These are phyloP conservation scores for Chanos chanos DNA, from an alignment of 2,797 vertebrate genomes.

Conservation along the genomic window DNA sequence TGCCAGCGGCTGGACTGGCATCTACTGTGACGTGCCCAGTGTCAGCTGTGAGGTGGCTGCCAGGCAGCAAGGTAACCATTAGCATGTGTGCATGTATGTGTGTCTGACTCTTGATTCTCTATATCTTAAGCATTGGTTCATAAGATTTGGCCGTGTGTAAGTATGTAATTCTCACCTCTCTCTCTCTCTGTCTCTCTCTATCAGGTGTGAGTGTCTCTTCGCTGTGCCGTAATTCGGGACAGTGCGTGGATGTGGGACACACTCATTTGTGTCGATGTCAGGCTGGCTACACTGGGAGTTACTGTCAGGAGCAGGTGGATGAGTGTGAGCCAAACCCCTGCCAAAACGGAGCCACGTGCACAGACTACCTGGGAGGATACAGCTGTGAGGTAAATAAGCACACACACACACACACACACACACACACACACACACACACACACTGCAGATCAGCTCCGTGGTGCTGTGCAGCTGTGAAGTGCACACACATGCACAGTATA, in stretches of 20 bases:
- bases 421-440: neutral
- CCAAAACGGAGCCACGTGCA: constrained; percentile 93
- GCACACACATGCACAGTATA: neutral
- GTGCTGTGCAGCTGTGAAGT: too few relatives aligned
- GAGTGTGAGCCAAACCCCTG: constrained; percentile 94
- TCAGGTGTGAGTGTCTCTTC: constrained; percentile 77
- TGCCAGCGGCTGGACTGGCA: constrained; percentile 86
- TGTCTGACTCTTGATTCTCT: too few relatives aligned
- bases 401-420: neutral
- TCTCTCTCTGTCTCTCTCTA: neutral
- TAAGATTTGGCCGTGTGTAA: neutral
- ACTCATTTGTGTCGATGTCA: constrained; percentile 92
- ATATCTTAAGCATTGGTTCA: too few relatives aligned
- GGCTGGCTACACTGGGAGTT: constrained; percentile 91
- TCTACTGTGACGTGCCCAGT: constrained; percentile 91
- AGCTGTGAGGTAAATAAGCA: constrained; percentile 82
- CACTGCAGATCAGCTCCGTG: too few relatives aligned
- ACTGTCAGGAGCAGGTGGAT: constrained; percentile 95
- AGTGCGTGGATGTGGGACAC: constrained; percentile 84
- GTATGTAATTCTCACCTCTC: neutral
- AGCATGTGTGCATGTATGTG: neutral
- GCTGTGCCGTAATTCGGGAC: constrained; percentile 86
- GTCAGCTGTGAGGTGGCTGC: constrained; percentile 95
- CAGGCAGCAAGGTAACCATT: constrained; percentile 79
- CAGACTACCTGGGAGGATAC: constrained; percentile 90